phyloP scores from a whole-genome alignment of 2,113 vertebrate genomes.

The Ailurus styani region DNA sequence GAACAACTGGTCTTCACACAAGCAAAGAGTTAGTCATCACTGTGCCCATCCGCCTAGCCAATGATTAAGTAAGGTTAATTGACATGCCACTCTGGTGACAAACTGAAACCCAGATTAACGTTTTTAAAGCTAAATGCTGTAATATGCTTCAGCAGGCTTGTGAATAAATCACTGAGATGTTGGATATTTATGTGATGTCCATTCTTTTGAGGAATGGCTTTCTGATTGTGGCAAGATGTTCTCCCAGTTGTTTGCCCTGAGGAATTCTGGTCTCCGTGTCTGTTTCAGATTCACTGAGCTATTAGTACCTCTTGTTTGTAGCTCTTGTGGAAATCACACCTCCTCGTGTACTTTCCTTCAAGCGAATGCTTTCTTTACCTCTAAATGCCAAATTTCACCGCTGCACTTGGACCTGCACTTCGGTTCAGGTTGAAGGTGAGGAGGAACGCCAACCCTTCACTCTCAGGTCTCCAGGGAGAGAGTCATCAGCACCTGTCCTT shows the following conservation, averaged over 20 bases:
- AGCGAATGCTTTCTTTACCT: background rate
- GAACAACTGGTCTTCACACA: conserved; percentile 35
- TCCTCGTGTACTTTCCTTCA: accelerated
- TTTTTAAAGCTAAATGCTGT: conserved; percentile 42
- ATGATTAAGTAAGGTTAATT: conserved; percentile 59
- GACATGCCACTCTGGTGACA: conserved; percentile 35
- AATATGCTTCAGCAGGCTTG: background rate
- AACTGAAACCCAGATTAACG: conserved; percentile 67
- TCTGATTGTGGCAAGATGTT: background rate
- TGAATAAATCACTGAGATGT: background rate
- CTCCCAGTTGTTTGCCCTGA: accelerated
- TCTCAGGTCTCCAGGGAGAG: background rate
- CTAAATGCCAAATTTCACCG: background rate
- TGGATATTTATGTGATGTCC: accelerated
- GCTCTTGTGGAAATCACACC: accelerated
- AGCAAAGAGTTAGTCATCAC: background rate
- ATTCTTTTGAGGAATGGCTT: background rate
- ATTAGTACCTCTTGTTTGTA: accelerated
- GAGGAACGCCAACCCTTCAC: background rate
- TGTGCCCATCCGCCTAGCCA: background rate
- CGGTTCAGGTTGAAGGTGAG: too few relatives aligned
- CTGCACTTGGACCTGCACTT: accelerated
- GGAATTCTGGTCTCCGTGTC: background rate
- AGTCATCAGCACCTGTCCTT: background rate
- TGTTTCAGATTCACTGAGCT: background rate